Conservation (phyloP, 2,113 vertebrate species). For the Octodon degus region DNA sequence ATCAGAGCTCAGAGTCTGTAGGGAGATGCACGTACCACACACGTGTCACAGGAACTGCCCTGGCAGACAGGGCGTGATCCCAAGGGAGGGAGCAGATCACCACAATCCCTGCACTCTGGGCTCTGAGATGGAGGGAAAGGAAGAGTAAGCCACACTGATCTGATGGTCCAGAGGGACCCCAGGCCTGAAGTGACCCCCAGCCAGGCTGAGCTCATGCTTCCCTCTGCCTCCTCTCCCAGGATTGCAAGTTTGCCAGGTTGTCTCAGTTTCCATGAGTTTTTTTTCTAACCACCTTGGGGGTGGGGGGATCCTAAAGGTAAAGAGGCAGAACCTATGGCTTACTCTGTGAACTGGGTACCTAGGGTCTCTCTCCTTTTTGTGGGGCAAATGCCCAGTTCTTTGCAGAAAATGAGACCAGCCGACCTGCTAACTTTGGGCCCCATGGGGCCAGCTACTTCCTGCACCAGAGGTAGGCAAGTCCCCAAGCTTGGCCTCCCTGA, state of each 20-base stretch:
- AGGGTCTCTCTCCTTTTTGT: background rate
- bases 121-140: background rate
- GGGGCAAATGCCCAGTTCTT: background rate
- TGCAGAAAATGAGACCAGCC: background rate
- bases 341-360: too few relatives aligned
- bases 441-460: fast-evolving
- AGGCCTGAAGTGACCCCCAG: fast-evolving
- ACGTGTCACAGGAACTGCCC: fast-evolving
- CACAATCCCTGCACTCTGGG: background rate
- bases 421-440: fast-evolving
- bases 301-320: too few relatives aligned
- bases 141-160: background rate
- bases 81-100: fast-evolving
- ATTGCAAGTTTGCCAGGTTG: background rate
- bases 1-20: fast-evolving
- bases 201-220: background rate
- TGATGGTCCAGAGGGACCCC: too few relatives aligned
- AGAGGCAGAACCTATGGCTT: background rate
- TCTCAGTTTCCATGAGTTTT: background rate
- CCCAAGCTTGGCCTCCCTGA: background rate
- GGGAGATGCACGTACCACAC: fast-evolving
- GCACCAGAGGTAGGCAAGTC: background rate
- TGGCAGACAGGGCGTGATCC: fast-evolving
- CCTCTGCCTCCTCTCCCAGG: too few relatives aligned
- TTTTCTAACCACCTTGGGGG: background rate